Conservation (phyloP, 2,888 invertebrate species). For the Andricus curvator region DNA sequence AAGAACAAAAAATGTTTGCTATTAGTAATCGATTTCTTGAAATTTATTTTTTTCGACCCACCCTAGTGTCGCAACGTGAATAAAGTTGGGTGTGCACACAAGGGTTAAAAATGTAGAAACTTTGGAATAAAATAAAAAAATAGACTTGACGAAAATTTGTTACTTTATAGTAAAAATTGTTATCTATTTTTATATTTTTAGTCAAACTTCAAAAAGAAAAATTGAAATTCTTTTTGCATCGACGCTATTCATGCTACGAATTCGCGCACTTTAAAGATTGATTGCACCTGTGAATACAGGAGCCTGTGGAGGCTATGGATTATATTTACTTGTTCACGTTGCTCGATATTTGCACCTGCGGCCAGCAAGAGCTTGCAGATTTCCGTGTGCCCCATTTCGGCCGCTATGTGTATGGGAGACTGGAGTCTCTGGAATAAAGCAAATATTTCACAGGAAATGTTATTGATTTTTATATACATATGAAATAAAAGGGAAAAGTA, state of each 20-base stretch:
- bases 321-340: conserved; percentile 79
- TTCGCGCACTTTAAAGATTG: not conserved
- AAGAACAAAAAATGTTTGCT: too few species aligned
- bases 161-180: too few species aligned
- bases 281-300: not conserved
- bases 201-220: too few species aligned
- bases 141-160: too few species aligned
- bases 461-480: not conserved
- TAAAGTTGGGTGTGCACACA: too few species aligned
- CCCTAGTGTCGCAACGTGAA: too few species aligned
- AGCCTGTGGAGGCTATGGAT: not conserved
- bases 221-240: too few species aligned
- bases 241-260: not conserved
- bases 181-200: too few species aligned
- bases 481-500: not conserved
- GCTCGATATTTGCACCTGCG: conserved; percentile 85
- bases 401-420: conserved; percentile 90
- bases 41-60: too few species aligned
- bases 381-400: conserved; percentile 85
- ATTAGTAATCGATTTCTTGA: too few species aligned
- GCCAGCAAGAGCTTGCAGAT: conserved; percentile 82
- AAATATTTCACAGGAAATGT: not conserved
- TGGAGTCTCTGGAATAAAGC: conserved; percentile 81
- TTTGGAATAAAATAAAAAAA: too few species aligned
- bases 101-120: too few species aligned